Base-by-base conservation (phyloP, 2,797 vertebrate species). In the Zenarchopterus dispar region DNA sequence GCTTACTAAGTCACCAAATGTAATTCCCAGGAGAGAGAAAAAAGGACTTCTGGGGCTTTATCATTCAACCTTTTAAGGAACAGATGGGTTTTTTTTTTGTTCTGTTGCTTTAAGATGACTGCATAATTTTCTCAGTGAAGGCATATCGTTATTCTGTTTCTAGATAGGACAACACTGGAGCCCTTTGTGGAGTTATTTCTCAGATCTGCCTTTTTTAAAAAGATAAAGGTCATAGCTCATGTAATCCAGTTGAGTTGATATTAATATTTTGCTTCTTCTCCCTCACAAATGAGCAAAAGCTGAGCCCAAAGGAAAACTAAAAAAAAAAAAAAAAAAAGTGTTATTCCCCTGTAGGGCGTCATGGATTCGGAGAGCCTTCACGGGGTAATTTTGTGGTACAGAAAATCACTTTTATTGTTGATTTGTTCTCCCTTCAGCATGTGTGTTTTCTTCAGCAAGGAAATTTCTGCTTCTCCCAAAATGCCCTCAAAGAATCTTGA, bases 121-220 rank as follows among this genome's bases (percentile, higher is more conserved):
- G 64, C 65, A 67, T 84, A 56, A 71, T 77, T 51, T 50, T 58
- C 24, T 44, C 53, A 79, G 23, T 70, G 52, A 83, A 84, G 53
- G 16, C 61, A 21, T 17, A 33, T 51, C 71, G 87, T 88, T 85
- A 80, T 81, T 74, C 70, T 69, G 44, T 31, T 6, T 71, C 63
- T 78, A 54, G 56, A 68, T 62, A 58, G 73, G 52, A 74, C 67
- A 60, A 75, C 77, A 81, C 64, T 49, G 50, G 41, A 62, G 73
- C 49, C 73, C 84, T 74, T 81, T 63, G 43, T 64, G 43, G 21
- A 64, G 57, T 31, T 44, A 49, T 73, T 31, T 74, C 18, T 70
- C 23, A 73, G 67, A 77, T 65, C 51, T 42, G 24, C 4, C 33
- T 62, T 56, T 70, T 46, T 54, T 8, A 3, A 64, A 75, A 66